These are phyloP conservation scores for Nephrotoma flavescens DNA, from an alignment of 2,888 invertebrate genomes.

Conservation along the genomic window DNA sequence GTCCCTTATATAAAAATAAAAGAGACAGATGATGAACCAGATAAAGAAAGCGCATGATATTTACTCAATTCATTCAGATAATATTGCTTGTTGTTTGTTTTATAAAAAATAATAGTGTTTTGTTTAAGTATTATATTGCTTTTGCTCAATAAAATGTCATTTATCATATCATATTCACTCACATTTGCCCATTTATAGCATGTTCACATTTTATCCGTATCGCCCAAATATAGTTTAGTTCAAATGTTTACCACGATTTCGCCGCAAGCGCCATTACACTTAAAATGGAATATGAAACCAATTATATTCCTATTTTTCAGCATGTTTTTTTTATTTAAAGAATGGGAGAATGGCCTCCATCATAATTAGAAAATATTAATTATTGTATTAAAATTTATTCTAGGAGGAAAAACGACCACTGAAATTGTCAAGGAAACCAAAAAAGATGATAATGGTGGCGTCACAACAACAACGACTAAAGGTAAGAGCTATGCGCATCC, in stretches of 20 bases:
- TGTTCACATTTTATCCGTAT: background rate
- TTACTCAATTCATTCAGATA: background rate
- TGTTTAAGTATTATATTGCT: background rate
- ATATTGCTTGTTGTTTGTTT: background rate
- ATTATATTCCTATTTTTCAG: background rate
- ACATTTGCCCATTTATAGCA: background rate
- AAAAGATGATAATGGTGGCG: slow-evolving; percentile 42
- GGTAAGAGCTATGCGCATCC: slow-evolving; percentile 28
- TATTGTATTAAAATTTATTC: background rate
- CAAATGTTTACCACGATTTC: background rate
- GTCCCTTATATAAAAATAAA: background rate
- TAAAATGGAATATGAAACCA: background rate
- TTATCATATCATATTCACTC: background rate
- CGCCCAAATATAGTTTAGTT: background rate
- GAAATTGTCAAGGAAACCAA: slow-evolving; percentile 29
- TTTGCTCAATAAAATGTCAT: background rate
- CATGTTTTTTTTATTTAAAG: background rate
- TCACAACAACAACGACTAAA: slow-evolving; percentile 44
- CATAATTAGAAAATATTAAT: background rate
- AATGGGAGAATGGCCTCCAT: background rate
- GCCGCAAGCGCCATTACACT: background rate
- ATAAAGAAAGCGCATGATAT: background rate
- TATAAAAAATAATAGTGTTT: background rate
- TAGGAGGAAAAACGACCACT: slow-evolving; percentile 21
- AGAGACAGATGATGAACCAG: background rate